A percentile compares a stretch with the other conserved stretches of the same genome.
These are phyloP conservation scores for Tipula helvola DNA, from an alignment of 2,888 invertebrate genomes.

Conservation along the genomic window DNA sequence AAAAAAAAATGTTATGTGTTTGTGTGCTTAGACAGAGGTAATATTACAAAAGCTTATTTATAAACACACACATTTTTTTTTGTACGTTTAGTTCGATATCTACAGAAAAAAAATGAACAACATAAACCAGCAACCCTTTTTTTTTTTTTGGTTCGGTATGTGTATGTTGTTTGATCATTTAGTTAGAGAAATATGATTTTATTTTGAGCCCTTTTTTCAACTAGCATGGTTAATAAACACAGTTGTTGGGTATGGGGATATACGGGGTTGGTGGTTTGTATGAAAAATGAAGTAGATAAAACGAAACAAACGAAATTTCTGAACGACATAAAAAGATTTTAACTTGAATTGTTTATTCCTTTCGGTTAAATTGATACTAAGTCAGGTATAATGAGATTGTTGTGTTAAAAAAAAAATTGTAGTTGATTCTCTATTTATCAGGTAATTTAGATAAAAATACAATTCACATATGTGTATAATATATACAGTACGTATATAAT, in stretches of 20 bases:
- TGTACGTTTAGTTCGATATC: not conserved
- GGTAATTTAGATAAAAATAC: not conserved
- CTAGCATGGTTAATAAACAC: not conserved
- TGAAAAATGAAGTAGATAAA: not conserved
- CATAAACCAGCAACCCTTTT: not conserved
- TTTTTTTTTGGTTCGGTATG: not conserved
- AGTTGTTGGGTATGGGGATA: not conserved
- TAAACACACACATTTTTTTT: not conserved
- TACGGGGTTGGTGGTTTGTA: not conserved
- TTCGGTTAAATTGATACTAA: slow-evolving; percentile 4
- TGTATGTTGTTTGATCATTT: not conserved
- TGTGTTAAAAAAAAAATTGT: not conserved
- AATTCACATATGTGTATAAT: not conserved
- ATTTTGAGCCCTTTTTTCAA: not conserved
- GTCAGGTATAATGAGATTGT: not conserved
- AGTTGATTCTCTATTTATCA: not conserved
- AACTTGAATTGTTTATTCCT: not conserved
- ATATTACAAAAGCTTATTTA: not conserved
- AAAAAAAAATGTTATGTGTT: not conserved
- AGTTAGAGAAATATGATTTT: not conserved
- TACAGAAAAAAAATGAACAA: not conserved
- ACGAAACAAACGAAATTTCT: not conserved
- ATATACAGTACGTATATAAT: not conserved
- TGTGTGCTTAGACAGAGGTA: not conserved
- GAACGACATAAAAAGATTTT: not conserved